These are phyloP conservation scores for Apamea sordens DNA, from an alignment of 2,888 invertebrate genomes.

Conservation along the genomic window DNA sequence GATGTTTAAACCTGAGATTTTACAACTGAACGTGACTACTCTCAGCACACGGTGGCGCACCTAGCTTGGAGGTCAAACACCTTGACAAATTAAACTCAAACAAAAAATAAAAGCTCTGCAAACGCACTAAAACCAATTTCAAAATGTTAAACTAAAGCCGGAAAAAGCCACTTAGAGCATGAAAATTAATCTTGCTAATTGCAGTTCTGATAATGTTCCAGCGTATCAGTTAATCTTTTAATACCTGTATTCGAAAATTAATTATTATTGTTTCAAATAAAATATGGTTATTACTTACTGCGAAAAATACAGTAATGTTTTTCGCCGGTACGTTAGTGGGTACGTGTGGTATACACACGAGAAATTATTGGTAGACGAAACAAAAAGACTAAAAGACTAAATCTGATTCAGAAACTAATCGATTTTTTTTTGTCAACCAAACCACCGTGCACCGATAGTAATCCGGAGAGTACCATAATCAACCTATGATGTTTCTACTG, in stretches of 20 bases:
- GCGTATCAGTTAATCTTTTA: slow-evolving; percentile 6
- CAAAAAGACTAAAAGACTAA: background rate
- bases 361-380: background rate
- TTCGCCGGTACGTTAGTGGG: background rate
- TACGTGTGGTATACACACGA: background rate
- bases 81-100: slow-evolving; percentile 2
- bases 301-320: background rate
- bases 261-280: background rate
- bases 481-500: no score
- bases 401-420: background rate
- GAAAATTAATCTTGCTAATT: slow-evolving; percentile 11
- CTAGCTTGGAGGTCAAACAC: slow-evolving; percentile 30
- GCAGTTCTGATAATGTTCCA: slow-evolving; percentile 9
- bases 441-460: background rate
- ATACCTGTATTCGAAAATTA: background rate
- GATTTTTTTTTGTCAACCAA: background rate
- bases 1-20: slow-evolving; percentile 39
- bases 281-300: background rate
- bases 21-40: slow-evolving; percentile 47
- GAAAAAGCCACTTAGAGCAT: background rate
- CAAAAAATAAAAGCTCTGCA: slow-evolving; percentile 5
- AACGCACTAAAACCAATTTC: background rate
- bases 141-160: background rate
- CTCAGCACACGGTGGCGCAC: background rate
- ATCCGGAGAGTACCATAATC: no score